A percentile compares a stretch with the other conserved stretches of the same genome.
phyloP scores from a whole-genome alignment of 2,113 vertebrate genomes.

The Hippopotamus amphibius region DNA sequence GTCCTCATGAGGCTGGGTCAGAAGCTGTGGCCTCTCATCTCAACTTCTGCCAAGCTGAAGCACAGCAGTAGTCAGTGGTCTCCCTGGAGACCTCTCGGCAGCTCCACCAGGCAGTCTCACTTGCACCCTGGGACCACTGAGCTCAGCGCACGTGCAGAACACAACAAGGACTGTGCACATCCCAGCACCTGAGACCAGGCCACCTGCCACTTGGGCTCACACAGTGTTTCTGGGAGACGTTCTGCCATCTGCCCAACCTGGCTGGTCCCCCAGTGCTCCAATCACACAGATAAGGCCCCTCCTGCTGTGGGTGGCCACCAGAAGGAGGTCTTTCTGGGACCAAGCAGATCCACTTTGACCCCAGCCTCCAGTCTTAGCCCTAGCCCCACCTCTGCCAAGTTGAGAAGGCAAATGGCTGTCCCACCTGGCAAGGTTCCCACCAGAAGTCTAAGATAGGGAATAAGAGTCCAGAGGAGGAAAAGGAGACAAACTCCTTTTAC shows the following conservation, averaged over 20 bases:
- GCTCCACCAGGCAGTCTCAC: constrained; percentile 42
- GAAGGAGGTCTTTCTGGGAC: constrained; percentile 49
- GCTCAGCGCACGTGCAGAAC: constrained; percentile 72
- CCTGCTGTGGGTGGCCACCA: constrained; percentile 66
- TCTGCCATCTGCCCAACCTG: constrained; percentile 81
- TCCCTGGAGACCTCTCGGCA: neutral
- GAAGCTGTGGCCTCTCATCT: neutral
- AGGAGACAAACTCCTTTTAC: neutral
- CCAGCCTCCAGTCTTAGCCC: neutral
- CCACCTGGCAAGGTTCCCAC: neutral
- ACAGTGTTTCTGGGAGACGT: constrained; percentile 81
- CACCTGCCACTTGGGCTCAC: constrained; percentile 81
- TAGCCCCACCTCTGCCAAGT: neutral
- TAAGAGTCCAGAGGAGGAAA: neutral
- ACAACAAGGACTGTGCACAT: constrained; percentile 71
- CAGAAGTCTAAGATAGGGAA: neutral
- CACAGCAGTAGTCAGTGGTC: neutral
- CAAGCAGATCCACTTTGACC: neutral
- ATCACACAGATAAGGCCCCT: constrained; percentile 76
- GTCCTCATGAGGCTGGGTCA: neutral
- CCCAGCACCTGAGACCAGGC: constrained; percentile 79
- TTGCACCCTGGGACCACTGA: constrained; percentile 14
- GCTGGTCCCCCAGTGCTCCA: constrained; percentile 77
- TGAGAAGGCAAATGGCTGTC: neutral
- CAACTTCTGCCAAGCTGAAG: neutral